Conservation (phyloP, 2,888 invertebrate genomes). For the Pherbina coryleti region DNA sequence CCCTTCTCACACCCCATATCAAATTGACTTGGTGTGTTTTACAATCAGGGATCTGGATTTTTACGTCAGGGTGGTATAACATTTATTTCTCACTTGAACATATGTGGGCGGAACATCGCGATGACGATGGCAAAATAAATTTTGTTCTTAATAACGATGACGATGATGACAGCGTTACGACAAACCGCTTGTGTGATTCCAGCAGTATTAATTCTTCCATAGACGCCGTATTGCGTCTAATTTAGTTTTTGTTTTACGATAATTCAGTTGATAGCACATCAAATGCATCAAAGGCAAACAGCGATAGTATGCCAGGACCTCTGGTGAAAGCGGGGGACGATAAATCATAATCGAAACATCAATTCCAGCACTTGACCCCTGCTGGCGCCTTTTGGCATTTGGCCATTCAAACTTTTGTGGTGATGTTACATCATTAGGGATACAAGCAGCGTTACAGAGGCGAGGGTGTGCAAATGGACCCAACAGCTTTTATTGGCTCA, state of each 20-base stretch:
- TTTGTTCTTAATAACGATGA: conserved; percentile 39
- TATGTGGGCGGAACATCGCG: conserved; percentile 29
- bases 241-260: conserved; percentile 58
- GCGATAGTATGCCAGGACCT: not conserved
- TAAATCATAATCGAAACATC: conserved; percentile 70
- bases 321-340: conserved; percentile 48
- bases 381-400: conserved; percentile 46
- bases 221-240: conserved; percentile 48
- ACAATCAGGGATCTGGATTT: not conserved
- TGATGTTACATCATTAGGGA: conserved; percentile 49
- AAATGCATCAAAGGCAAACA: conserved; percentile 59
- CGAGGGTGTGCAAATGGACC: conserved; percentile 37
- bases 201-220: conserved; percentile 31
- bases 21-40: not conserved
- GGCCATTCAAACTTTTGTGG: conserved; percentile 33
- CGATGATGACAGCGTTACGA: conserved; percentile 64
- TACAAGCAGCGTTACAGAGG: not conserved
- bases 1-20: not conserved
- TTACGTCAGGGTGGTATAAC: not conserved
- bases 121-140: conserved; percentile 16
- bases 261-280: conserved; percentile 54
- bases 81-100: not conserved
- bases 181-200: conserved; percentile 38
- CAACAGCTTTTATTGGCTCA: conserved; percentile 51
- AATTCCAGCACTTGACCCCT: conserved; percentile 69